A percentile compares a stretch with the other conserved stretches of the same genome.
Evolutionary conservation across 2,797 vertebrate species (phyloP).

Genomic region (Sebastes taczanowskii): DNA sequence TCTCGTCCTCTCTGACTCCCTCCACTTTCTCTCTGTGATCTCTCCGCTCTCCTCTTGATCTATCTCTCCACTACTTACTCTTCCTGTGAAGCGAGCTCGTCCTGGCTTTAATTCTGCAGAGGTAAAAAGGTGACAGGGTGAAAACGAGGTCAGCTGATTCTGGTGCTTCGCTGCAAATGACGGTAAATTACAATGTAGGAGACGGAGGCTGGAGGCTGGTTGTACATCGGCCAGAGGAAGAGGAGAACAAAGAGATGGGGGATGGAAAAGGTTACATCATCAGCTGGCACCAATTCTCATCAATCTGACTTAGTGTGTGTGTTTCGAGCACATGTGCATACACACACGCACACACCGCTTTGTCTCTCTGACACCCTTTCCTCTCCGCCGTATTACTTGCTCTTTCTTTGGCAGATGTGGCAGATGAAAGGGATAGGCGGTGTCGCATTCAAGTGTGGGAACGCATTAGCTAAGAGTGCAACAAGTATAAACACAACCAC

Average conservation of each 20-base stretch:
- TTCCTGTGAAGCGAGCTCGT: background rate
- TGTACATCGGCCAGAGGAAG: constrained; percentile 57
- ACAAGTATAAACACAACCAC: constrained; percentile 71
- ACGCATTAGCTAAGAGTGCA: constrained; percentile 60
- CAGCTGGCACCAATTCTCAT: constrained; percentile 66
- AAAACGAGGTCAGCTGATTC: constrained; percentile 64
- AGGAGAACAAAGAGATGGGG: constrained; percentile 65
- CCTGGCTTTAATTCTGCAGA: constrained; percentile 44
- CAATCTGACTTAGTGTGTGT: constrained; percentile 43
- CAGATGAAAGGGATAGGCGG: constrained; percentile 66
- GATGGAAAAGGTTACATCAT: constrained; percentile 76
- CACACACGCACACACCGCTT: constrained; percentile 11
- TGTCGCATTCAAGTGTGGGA: constrained; percentile 66
- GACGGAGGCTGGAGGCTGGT: constrained; percentile 59
- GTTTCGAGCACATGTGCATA: background rate
- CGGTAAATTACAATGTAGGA: constrained; percentile 68
- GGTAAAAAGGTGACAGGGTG: constrained; percentile 70
- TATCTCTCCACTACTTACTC: background rate
- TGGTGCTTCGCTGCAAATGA: constrained; percentile 61
- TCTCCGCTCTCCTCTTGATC: background rate
- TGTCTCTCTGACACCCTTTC: constrained; percentile 52
- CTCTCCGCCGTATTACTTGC: constrained; percentile 43
- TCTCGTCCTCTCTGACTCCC: constrained; percentile 13
- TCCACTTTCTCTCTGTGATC: background rate
- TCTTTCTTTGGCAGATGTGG: constrained; percentile 51